Evolutionary conservation across 2,113 vertebrate species (phyloP), one percentile per base, ranked within the genome.

Genomic region (Xiphias gladius): DNA sequence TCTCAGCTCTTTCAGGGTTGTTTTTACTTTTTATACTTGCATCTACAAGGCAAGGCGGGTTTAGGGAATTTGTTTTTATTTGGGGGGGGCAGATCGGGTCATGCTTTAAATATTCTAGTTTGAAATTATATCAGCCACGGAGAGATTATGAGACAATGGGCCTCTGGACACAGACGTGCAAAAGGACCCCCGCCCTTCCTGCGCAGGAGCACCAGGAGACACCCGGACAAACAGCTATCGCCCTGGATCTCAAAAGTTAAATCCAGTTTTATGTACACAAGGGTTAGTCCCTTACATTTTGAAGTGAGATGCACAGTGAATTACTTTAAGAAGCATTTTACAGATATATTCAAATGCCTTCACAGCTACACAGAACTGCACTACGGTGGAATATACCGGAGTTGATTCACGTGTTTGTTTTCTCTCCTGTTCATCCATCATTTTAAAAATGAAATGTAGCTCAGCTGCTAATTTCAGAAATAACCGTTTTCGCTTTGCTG

Each of bases 391-490:
- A 46, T 32, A 72, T 61, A 85, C 54, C 14, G 61, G 66, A 28
- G 32, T 54, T 57, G 59, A 80, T 37, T 76, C 73, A 35, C 35
- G 24, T 82, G 24, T 82, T 74, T 75, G 75, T 79, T 79, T 82
- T 79, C 32, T 70, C 24, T n/a, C 19, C 39, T 79, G 13, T 28
- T 76, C 65, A 48, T 46, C 52, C 61, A 59, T 66, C 43, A 79
- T 76, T 83, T 59, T 35, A 24, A 68, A 64, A 20, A 32, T 24
- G 70, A 78, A 64, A 35, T 8, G 17, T 1, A 70, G 35, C 61
- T 74, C 64, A 79, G 65, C 58, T 82, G 48, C 59, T 83, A 52
- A n/a, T 73, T 73, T 73, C 16, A 73, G 46, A 76, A 76, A 68
- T 57, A 76, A 79, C 66, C 43, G 37, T 82, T 71, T 58, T 76